These are phyloP conservation scores for Exocentrus adspersus DNA, from an alignment of 2,888 invertebrate species.

Conservation along the genomic window DNA sequence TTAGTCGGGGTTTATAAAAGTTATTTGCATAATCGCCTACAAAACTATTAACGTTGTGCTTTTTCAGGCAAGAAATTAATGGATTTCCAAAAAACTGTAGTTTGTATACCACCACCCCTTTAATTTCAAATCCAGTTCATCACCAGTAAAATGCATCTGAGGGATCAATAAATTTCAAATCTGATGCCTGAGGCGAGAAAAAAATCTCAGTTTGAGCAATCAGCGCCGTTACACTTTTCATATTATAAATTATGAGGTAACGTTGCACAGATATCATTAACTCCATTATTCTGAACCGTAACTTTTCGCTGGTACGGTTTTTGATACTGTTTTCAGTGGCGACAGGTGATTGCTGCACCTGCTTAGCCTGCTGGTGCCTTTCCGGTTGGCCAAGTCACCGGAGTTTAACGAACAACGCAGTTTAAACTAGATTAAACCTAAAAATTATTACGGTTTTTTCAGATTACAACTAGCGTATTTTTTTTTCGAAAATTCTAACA, in stretches of 20 bases:
- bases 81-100: not conserved
- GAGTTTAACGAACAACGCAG: no score
- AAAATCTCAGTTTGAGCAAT: not conserved
- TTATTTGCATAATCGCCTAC: not conserved
- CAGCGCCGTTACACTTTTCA: not conserved
- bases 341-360: slow-evolving; percentile 23
- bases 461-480: no score
- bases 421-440: no score
- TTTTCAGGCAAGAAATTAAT: not conserved
- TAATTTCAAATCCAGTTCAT: no score
- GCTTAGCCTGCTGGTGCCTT: slow-evolving; percentile 13
- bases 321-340: slow-evolving; percentile 4
- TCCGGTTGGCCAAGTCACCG: slow-evolving; percentile 17
- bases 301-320: not conserved
- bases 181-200: no score
- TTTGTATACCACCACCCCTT: no score
- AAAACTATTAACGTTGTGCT: not conserved
- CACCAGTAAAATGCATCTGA: no score
- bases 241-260: slow-evolving; percentile 1
- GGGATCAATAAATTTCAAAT: no score
- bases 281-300: not conserved
- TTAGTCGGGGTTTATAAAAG: not conserved
- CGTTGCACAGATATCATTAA: not conserved
- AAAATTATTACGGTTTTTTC: no score
- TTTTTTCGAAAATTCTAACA: no score